Evolutionary conservation across 2,113 vertebrate genomes (phyloP).

Genomic region (Dasyurus viverrinus): DNA sequence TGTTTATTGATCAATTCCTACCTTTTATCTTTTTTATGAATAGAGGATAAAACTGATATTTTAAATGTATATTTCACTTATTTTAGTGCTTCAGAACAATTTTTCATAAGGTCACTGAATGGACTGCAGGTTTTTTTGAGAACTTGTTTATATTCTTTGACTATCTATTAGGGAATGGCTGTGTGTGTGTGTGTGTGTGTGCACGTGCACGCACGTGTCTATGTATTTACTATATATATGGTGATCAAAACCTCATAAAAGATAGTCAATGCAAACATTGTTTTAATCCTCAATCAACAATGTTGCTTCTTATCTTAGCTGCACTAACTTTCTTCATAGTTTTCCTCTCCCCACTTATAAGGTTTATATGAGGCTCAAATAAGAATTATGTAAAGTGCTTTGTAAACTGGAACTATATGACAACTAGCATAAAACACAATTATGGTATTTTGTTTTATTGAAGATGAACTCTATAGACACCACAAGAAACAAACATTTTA

Average conservation of each 20-base stretch:
- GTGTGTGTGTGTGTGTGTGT: too few relatives aligned
- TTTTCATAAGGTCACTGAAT: background rate
- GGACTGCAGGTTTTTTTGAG: too few relatives aligned
- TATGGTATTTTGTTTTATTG: background rate
- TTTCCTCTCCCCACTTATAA: background rate
- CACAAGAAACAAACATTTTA: background rate
- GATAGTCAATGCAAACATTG: background rate
- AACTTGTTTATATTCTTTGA: too few relatives aligned
- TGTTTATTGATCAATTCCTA: background rate
- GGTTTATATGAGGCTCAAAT: background rate
- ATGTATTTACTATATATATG: background rate
- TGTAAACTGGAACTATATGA: background rate
- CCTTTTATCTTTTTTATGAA: background rate
- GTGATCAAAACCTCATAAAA: background rate
- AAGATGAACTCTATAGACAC: background rate
- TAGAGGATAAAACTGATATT: background rate
- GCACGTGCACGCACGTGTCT: too few relatives aligned
- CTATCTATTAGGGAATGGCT: too few relatives aligned
- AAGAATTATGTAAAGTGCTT: background rate
- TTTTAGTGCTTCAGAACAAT: background rate
- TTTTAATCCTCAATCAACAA: background rate
- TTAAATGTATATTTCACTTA: background rate
- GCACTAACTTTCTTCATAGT: background rate
- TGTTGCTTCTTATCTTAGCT: background rate
- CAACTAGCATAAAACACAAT: background rate